Evolutionary conservation across 2,888 invertebrate genomes (phyloP).

Genomic region (Noctua pronuba): DNA sequence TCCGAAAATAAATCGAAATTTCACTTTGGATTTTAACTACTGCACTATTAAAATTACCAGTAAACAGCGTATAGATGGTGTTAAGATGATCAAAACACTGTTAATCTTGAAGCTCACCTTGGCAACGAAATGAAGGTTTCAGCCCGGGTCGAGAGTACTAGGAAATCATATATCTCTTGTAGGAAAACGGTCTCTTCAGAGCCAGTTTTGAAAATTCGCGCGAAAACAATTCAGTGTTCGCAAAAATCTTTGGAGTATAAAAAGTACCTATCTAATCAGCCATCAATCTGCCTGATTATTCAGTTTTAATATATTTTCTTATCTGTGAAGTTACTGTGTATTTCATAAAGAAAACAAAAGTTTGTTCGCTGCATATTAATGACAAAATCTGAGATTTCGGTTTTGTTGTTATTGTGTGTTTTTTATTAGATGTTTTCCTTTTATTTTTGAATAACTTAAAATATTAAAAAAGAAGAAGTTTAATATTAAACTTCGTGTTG

Average conservation of each 20-base stretch:
- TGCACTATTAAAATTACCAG: background rate
- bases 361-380: no score
- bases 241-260: background rate
- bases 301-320: no score
- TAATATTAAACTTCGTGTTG: no score
- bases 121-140: conserved; percentile 20
- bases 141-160: conserved; percentile 4
- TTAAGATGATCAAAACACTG: background rate
- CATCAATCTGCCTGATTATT: background rate
- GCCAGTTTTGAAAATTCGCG: background rate
- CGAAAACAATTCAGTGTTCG: background rate
- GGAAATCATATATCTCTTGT: background rate
- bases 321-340: no score
- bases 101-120: background rate
- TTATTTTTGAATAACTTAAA: no score
- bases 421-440: no score
- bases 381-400: no score
- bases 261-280: background rate
- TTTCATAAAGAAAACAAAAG: no score
- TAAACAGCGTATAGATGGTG: background rate
- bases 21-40: background rate
- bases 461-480: no score
- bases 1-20: background rate
- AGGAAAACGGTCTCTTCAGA: background rate
- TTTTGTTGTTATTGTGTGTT: no score